These are phyloP conservation scores for Melanotaenia parkinsoni DNA, from an alignment of 2,797 vertebrate genomes.

Conservation along the genomic window DNA sequence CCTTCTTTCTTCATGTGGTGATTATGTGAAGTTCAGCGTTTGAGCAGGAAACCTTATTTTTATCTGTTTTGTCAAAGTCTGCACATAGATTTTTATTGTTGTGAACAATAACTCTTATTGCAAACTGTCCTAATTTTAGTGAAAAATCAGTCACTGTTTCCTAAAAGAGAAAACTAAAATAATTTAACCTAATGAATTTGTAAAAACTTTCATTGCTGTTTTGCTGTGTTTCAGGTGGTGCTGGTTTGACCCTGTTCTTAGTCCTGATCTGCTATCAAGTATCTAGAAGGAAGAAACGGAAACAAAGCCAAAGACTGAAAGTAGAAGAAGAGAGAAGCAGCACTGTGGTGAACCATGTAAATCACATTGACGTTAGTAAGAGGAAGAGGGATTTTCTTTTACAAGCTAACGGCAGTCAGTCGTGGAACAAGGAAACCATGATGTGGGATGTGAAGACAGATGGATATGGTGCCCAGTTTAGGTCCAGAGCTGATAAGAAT, in stretches of 20 bases:
- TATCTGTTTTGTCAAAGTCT: neutral
- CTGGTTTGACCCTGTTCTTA: constrained; percentile 79
- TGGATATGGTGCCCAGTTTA: constrained; percentile 19
- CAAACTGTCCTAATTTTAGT: no score
- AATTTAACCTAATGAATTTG: neutral
- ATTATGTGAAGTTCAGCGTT: no score
- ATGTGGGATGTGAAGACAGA: constrained; percentile 17
- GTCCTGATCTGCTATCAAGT: constrained; percentile 81
- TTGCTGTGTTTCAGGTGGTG: constrained; percentile 68
- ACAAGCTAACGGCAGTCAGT: constrained; percentile 60
- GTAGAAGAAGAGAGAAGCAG: constrained; percentile 37
- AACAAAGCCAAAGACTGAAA: constrained; percentile 37
- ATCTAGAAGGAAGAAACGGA: constrained; percentile 59
- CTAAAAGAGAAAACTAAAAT: neutral
- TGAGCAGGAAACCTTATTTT: neutral
- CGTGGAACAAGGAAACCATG: constrained; percentile 51
- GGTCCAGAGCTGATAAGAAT: constrained; percentile 40
- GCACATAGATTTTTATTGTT: neutral
- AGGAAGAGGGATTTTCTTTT: constrained; percentile 68
- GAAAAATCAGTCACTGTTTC: neutral
- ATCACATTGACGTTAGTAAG: constrained; percentile 67
- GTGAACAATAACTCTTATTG: neutral
- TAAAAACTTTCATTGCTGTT: neutral
- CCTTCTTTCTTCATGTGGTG: no score
- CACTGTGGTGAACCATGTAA: constrained; percentile 39